phyloP scores from a whole-genome alignment of 2,113 vertebrate species.

The Amphiprion ocellaris region DNA sequence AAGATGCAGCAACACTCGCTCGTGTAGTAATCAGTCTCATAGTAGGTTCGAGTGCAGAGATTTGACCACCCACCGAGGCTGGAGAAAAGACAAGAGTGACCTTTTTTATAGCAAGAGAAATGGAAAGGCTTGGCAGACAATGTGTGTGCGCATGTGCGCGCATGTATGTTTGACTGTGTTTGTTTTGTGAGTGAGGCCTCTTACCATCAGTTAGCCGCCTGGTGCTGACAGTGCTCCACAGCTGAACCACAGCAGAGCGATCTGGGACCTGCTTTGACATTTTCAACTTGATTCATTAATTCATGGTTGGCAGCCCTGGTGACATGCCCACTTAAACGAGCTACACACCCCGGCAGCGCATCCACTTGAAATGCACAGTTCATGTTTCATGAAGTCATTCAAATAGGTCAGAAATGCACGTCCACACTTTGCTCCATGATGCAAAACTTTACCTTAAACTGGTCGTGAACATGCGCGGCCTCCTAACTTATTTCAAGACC shows the following conservation, averaged over 20 bases:
- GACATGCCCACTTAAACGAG: conserved; percentile 62
- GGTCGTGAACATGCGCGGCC: conserved; percentile 1
- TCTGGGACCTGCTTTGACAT: conserved; percentile 78
- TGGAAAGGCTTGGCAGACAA: conserved; percentile 50
- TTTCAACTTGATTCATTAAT: conserved; percentile 82
- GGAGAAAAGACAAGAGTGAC: conserved; percentile 73
- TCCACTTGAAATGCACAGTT: conserved; percentile 48
- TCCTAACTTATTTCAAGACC: conserved; percentile 28
- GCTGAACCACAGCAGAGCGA: conserved; percentile 65
- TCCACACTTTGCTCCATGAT: background rate
- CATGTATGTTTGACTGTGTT: conserved; percentile 26
- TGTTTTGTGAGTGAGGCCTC: conserved; percentile 61
- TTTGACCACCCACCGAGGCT: conserved; percentile 60
- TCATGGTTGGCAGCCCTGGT: conserved; percentile 67
- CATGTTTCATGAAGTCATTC: conserved; percentile 49
- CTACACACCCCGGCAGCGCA: conserved; percentile 30
- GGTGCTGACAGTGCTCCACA: conserved; percentile 72
- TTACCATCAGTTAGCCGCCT: conserved; percentile 72
- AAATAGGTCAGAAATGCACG: conserved; percentile 24
- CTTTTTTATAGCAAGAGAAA: conserved; percentile 78
- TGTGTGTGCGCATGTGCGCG: conserved; percentile 24
- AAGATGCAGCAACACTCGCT: background rate
- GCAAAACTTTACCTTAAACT: conserved; percentile 30
- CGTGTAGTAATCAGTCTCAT: conserved; percentile 31
- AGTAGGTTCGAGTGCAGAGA: conserved; percentile 32